phyloP scores from a whole-genome alignment of 2,888 invertebrate species.

The Sminthurides aquaticus region DNA sequence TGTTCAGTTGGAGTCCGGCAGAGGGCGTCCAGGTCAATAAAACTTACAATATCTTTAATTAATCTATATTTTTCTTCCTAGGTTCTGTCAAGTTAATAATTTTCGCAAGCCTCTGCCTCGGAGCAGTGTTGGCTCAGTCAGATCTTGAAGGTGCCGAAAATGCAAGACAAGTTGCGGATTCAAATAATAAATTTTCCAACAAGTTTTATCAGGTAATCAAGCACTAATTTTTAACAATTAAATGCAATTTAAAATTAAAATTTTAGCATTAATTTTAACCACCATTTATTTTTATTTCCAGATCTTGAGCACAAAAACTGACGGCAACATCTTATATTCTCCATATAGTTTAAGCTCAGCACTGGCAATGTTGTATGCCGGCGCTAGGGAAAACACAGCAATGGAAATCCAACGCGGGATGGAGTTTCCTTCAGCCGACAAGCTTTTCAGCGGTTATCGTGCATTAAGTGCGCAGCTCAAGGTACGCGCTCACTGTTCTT shows the following conservation, averaged over 20 bases:
- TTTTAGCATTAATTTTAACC: conserved; percentile 1
- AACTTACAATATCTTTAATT: neutral
- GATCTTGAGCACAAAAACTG: conserved; percentile 24
- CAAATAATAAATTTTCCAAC: conserved; percentile 32
- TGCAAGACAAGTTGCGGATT: conserved; percentile 24
- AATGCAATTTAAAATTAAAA: neutral
- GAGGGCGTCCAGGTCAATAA: too few species aligned
- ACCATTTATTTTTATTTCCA: conserved; percentile 5
- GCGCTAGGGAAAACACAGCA: conserved; percentile 34
- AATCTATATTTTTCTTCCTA: neutral
- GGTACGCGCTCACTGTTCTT: conserved; percentile 15
- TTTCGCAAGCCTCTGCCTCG: too few species aligned
- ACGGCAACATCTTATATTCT: conserved; percentile 37
- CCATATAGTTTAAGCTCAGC: conserved; percentile 38
- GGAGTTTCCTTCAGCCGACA: conserved; percentile 25
- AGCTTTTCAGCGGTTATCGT: conserved; percentile 31
- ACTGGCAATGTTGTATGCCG: conserved; percentile 40
- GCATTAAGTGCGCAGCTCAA: conserved; percentile 26
- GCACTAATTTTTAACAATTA: neutral
- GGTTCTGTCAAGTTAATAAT: neutral
- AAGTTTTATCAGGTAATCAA: conserved; percentile 33
- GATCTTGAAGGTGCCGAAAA: neutral
- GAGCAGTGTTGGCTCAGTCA: neutral
- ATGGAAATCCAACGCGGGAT: conserved; percentile 27
- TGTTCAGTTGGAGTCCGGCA: too few species aligned